Evolutionary conservation across 2,888 invertebrate species (phyloP), one percentile per base, ranked within the genome.

Genomic region (Iphiclides podalirius): DNA sequence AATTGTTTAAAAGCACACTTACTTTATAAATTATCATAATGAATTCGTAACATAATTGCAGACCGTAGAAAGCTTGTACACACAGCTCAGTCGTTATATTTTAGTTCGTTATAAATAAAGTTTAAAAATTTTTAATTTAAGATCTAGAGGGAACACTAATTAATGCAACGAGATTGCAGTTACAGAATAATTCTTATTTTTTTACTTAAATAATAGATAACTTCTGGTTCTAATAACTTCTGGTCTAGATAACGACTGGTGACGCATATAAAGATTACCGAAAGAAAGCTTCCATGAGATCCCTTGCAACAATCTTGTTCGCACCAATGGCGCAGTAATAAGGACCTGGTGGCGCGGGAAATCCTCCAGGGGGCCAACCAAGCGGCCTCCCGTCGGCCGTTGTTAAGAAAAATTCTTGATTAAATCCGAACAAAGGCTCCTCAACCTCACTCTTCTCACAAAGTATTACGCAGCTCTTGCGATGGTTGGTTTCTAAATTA

Each of bases 251-350:
- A n/a, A n/a, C n/a, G n/a, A n/a, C n/a, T n/a, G n/a, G n/a, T n/a
- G n/a, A n/a, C n/a, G n/a, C n/a, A n/a, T n/a, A n/a, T n/a, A n/a
- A 92, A 90, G 47, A 9, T 44, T 55, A 84, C 86, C 84, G 79
- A 55, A 79, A 89, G 70, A 96, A 95, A 1, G 95, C 93, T 71
- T 97, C 96, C 58, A 94, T 93, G 4, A 96, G 90, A 68, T 96
- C 95, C 46, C 96, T 90, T 0, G 94, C 96, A 58, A 92, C 94
- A 4, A 94, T 94, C 60, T 91, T 93, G 65, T 93, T 91, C 0
- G 94, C 93, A 4, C 96, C 96, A 0, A 94, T 94, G 28, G 94
- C 95, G 69, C 96, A 96, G 74, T 96, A 96, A 77, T 96, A 96
- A 0, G 94, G 94, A 1, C 95, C 94, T 20, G 92, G 92, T 0